A percentile compares a stretch with the other conserved stretches of the same genome.
Evolutionary conservation across 1,140 invertebrate species (phyloP).

Genomic region (Tetraneura akinire): DNA sequence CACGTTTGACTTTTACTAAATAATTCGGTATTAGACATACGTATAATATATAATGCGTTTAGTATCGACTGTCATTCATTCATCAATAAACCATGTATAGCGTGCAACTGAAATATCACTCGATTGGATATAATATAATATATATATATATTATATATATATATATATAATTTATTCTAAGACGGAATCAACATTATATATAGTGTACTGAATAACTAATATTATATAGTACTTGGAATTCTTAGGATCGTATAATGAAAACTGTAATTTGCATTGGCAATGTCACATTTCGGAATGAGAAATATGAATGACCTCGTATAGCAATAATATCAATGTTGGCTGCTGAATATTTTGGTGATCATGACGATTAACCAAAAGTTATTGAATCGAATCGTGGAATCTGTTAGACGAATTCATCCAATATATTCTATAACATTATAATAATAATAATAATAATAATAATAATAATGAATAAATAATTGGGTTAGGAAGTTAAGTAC

Average conservation of each 20-base stretch:
- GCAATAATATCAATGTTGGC: too few species aligned
- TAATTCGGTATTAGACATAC: not conserved
- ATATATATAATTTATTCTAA: not conserved
- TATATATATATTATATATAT: not conserved
- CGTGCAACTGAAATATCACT: not conserved
- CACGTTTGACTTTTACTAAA: not conserved
- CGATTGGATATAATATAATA: not conserved
- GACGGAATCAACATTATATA: not conserved
- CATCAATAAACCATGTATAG: too few species aligned
- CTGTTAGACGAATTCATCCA: too few species aligned
- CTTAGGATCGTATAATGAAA: not conserved
- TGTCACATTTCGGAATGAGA: not conserved
- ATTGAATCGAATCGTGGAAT: too few species aligned
- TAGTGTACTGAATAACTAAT: not conserved
- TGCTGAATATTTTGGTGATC: too few species aligned
- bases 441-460: too few species aligned
- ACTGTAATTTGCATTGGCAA: not conserved
- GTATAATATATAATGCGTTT: not conserved
- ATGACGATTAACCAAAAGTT: too few species aligned
- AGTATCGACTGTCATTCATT: not conserved
- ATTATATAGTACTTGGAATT: not conserved
- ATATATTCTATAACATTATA: too few species aligned
- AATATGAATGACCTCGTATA: not conserved
- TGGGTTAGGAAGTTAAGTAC: too few species aligned
- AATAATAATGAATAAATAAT: too few species aligned